Evolutionary conservation across 2,113 vertebrate genomes (phyloP), one percentile per base, ranked within the genome.

Genomic region (Pipa parva): DNA sequence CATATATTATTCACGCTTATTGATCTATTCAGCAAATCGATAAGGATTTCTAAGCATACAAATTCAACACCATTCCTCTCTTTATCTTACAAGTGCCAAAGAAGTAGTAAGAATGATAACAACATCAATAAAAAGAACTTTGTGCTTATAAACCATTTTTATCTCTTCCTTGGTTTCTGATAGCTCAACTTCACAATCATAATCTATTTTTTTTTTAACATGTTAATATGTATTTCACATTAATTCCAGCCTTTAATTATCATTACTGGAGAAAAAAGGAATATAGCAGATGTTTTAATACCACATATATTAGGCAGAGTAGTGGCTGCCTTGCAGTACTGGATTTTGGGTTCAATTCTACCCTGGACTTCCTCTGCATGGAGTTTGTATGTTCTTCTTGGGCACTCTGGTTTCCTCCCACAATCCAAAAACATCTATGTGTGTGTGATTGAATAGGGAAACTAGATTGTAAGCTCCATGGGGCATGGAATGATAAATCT

Each of bases 1-100:
- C 56, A 68, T 68, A 52, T 68, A 68, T 68, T 68, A 68, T 68
- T 68, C 58, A 68, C 65, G 27, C 46, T 13, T 39, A 59, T 68
- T 36, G 65, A 68, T 68, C 45, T 21, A 18, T 33, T 33, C 10
- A n/a, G 20, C 25, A 48, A 58, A 59, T 68, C 65, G 50, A 68
- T 68, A 59, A 39, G 48, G 65, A 50, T 24, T 60, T 51, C 56
- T 68, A 68, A 68, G 65, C 46, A 68, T 59, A 59, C 65, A 68
- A 59, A 59, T 67, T 28, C 54, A 67, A 59, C 45, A 26, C 29
- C 27, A 49, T 68, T 18, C 46, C 29, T 59, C 46, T 50, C 56
- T 68, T 51, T 68, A 49, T 25, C 55, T 50, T 59, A 37, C 42
- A 50, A 33, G 42, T 67, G 28, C 15, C 11, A 55, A 50, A 42